Conservation (phyloP, 2,797 vertebrate genomes). For the Muscicapa striata region DNA sequence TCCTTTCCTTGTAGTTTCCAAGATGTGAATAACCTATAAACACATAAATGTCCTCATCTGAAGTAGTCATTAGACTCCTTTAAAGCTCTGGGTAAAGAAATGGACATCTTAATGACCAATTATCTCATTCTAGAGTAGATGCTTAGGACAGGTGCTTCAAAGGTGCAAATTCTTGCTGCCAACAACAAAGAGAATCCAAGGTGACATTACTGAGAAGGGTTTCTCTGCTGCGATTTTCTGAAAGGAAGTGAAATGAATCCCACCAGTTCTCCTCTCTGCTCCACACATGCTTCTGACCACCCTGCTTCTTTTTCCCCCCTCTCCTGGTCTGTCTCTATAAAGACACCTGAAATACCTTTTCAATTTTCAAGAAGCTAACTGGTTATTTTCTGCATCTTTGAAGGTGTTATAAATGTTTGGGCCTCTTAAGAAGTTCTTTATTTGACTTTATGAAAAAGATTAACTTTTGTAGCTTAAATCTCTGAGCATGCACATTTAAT, state of each 20-base stretch:
- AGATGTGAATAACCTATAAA: background rate
- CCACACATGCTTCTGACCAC: background rate
- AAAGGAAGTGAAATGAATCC: background rate
- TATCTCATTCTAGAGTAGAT: background rate
- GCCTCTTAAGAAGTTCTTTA: background rate
- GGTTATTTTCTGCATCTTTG: background rate
- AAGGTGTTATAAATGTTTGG: background rate
- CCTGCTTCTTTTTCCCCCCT: background rate
- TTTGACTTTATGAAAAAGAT: background rate
- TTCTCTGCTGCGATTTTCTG: background rate
- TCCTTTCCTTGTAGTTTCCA: background rate
- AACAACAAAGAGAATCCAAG: background rate
- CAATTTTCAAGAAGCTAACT: background rate
- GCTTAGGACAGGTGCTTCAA: background rate
- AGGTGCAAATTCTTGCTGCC: background rate
- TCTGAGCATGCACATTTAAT: background rate
- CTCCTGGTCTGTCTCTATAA: background rate
- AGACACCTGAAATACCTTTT: background rate
- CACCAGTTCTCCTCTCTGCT: background rate
- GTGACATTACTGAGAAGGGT: background rate
- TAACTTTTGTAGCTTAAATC: background rate
- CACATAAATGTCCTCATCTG: background rate
- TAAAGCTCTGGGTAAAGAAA: background rate
- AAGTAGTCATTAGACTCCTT: background rate
- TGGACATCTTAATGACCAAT: background rate